These are phyloP conservation scores for Athene cunicularia DNA, from an alignment of 2,113 vertebrate genomes.

Conservation along the genomic window DNA sequence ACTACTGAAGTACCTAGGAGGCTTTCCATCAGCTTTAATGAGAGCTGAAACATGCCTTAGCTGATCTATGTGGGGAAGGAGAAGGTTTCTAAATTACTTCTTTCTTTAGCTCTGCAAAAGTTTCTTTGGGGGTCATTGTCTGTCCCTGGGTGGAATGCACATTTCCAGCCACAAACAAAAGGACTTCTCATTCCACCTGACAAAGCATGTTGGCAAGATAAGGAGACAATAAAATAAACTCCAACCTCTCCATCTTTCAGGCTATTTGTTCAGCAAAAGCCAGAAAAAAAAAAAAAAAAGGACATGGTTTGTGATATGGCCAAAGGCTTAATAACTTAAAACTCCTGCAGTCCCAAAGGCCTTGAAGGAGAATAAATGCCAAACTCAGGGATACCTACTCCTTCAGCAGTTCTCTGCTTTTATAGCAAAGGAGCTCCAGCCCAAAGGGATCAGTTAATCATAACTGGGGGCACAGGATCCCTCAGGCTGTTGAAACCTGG, in stretches of 20 bases:
- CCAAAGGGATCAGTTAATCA: neutral
- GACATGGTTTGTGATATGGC: neutral
- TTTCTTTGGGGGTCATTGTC: neutral
- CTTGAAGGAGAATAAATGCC: neutral
- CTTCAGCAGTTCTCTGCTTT: neutral
- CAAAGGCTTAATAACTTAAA: neutral
- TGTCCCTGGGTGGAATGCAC: neutral
- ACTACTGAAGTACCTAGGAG: neutral
- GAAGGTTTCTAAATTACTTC: neutral
- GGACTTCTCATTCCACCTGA: neutral
- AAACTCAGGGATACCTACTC: neutral
- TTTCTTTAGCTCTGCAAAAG: neutral
- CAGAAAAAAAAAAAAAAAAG: neutral
- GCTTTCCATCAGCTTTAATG: constrained; percentile 9
- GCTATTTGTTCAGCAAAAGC: neutral
- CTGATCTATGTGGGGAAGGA: neutral
- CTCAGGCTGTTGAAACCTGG: neutral
- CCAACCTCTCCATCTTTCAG: neutral
- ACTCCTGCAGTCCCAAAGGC: neutral
- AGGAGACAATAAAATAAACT: constrained; percentile 8
- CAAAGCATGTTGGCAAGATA: neutral
- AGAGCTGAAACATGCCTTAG: neutral
- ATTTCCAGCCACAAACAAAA: neutral
- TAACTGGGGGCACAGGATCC: neutral
- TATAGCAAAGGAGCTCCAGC: neutral